phyloP scores from a whole-genome alignment of 2,113 vertebrate species.

The Epinephelus lanceolatus region DNA sequence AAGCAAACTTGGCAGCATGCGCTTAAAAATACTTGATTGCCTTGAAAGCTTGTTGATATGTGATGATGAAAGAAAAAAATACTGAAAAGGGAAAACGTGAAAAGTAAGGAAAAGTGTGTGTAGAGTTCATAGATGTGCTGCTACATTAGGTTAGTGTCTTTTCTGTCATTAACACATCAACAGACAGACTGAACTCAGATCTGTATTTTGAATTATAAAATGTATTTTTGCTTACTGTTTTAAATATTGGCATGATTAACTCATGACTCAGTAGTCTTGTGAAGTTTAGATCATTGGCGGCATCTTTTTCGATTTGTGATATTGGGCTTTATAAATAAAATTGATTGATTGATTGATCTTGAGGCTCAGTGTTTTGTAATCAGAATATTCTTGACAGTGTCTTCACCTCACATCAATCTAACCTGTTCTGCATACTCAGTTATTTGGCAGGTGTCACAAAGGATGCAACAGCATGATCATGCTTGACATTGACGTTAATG shows the following conservation, averaged over 20 bases:
- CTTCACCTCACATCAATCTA: slow-evolving; percentile 19
- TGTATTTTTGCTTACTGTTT: not conserved
- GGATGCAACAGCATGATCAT: not conserved
- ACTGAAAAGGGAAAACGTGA: not conserved
- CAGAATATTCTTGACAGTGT: not conserved
- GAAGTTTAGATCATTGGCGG: not conserved
- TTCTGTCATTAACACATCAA: not conserved
- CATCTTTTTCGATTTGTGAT: too few relatives aligned
- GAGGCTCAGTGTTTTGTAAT: not conserved
- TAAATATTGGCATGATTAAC: slow-evolving; percentile 13
- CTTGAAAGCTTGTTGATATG: slow-evolving; percentile 73
- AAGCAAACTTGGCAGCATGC: slow-evolving; percentile 77
- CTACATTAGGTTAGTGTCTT: not conserved
- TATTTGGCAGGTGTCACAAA: slow-evolving; percentile 1
- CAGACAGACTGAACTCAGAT: slow-evolving; percentile 4
- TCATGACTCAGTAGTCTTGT: not conserved
- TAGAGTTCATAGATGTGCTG: slow-evolving; percentile 2
- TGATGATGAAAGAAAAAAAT: slow-evolving; percentile 59
- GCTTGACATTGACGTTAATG: not conserved
- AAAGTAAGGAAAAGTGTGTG: slow-evolving; percentile 6
- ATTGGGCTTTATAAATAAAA: too few relatives aligned
- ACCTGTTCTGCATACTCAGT: slow-evolving; percentile 8
- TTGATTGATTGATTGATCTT: too few relatives aligned
- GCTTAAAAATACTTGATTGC: slow-evolving; percentile 77
- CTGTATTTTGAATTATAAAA: not conserved